Conservation (phyloP, 2,797 vertebrate species). For the Kryptolebias ocellatus region DNA sequence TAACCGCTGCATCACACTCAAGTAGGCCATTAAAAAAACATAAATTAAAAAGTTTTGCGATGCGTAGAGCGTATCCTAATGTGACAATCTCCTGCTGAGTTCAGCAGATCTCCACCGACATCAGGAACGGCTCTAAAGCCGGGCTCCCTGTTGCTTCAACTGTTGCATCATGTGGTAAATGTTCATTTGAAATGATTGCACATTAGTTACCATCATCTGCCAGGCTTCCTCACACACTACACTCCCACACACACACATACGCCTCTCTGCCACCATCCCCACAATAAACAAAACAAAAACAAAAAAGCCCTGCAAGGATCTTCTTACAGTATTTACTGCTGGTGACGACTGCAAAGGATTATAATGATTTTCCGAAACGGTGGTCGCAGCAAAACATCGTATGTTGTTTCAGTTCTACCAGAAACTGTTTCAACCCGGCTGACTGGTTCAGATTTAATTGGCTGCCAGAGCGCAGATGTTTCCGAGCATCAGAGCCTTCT, state of each 20-base stretch:
- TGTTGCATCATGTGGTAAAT: conserved; percentile 29
- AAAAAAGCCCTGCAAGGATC: not conserved
- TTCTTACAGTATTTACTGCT: not conserved
- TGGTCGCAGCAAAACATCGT: conserved; percentile 22
- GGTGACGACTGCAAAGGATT: not conserved
- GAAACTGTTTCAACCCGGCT: conserved; percentile 10
- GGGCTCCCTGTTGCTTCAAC: conserved; percentile 27
- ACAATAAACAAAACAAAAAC: too few relatives aligned
- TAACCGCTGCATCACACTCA: too few relatives aligned
- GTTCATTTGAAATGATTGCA: conserved; percentile 42
- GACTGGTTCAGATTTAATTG: conserved; percentile 31
- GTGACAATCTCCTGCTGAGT: conserved; percentile 16
- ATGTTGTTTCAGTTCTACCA: conserved; percentile 13
- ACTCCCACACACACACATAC: too few relatives aligned
- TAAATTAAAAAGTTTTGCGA: not conserved
- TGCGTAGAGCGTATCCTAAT: not conserved
- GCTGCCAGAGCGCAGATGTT: conserved; percentile 32
- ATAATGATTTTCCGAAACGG: conserved; percentile 4
- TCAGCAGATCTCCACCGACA: conserved; percentile 26
- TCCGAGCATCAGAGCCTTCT: conserved; percentile 27
- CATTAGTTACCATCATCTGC: conserved; percentile 19
- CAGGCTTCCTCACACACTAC: conserved; percentile 25
- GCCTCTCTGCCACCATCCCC: too few relatives aligned
- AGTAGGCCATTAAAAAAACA: too few relatives aligned
- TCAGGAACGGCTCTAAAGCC: conserved; percentile 1